These are phyloP conservation scores for Ostrea edulis DNA, from an alignment of 1,140 invertebrate genomes.

Conservation along the genomic window DNA sequence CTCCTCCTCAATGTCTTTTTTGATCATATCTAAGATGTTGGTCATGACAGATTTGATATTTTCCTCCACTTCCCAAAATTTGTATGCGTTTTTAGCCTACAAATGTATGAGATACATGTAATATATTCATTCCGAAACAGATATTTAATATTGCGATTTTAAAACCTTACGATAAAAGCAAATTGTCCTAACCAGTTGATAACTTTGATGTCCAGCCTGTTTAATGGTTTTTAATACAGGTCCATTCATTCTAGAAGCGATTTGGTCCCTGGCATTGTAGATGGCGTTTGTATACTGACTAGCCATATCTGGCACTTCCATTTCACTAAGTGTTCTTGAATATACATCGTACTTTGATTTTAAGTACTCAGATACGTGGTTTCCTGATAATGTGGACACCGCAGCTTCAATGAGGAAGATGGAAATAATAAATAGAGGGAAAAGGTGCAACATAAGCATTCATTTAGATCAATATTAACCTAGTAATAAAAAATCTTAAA, in stretches of 20 bases:
- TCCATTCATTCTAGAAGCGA: conserved; percentile 52
- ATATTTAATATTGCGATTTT: no score
- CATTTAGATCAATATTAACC: no score
- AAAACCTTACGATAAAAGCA: not conserved
- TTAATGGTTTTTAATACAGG: conserved; percentile 18
- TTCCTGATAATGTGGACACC: not conserved
- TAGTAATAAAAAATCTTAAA: no score
- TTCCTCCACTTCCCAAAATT: conserved; percentile 66
- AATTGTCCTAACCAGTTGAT: conserved; percentile 41
- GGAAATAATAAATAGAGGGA: not conserved
- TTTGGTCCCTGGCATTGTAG: conserved; percentile 56
- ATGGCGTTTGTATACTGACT: conserved; percentile 60
- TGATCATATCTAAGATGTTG: conserved; percentile 47
- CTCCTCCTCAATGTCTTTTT: conserved; percentile 57
- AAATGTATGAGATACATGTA: conserved; percentile 2
- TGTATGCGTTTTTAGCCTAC: conserved; percentile 60
- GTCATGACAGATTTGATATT: conserved; percentile 52
- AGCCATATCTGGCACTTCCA: not conserved
- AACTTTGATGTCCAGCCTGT: conserved; percentile 21
- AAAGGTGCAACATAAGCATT: not conserved
- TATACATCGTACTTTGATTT: conserved; percentile 6
- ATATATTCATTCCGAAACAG: not conserved
- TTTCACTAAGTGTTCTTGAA: not conserved
- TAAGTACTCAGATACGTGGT: not conserved
- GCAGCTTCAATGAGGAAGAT: not conserved